Percentiles rank a stretch among this genome's conserved stretches.
These are phyloP conservation scores for Anthoptus insignis DNA, from an alignment of 2,888 invertebrate genomes.

Conservation along the genomic window DNA sequence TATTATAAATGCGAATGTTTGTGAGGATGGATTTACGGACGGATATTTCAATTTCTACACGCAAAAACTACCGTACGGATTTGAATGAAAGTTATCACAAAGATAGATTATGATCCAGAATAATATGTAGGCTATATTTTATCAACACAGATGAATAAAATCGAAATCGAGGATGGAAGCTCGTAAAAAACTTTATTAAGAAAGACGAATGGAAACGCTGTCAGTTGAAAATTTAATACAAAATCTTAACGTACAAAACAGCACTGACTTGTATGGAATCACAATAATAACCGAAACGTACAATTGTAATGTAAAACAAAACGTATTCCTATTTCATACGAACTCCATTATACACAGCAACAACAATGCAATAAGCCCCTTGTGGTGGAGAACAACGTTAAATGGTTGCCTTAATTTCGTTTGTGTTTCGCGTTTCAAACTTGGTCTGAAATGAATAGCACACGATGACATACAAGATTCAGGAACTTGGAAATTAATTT, in stretches of 20 bases:
- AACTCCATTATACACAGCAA: conserved; percentile 1
- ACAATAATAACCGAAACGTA: neutral
- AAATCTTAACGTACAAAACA: neutral
- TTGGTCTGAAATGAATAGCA: neutral
- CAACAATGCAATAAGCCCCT: conserved; percentile 45
- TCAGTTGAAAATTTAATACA: neutral
- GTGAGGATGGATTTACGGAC: too few relatives aligned
- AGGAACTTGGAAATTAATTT: neutral
- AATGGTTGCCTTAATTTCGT: conserved; percentile 44
- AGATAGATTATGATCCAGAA: too few relatives aligned
- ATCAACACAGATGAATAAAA: too few relatives aligned
- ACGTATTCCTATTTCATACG: neutral
- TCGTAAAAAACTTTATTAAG: too few relatives aligned
- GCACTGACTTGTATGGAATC: neutral
- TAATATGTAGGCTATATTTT: too few relatives aligned
- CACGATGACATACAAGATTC: conserved; percentile 4
- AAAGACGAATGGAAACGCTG: neutral
- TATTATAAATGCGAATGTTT: too few relatives aligned
- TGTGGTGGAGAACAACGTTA: conserved; percentile 39
- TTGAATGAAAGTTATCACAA: too few relatives aligned
- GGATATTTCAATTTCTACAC: too few relatives aligned
- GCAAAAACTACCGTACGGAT: too few relatives aligned
- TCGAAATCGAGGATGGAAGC: too few relatives aligned
- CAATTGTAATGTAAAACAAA: neutral
- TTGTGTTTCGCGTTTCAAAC: conserved; percentile 19